Evolutionary conservation across 2,113 vertebrate species (phyloP).

Genomic region (Peromyscus leucopus): DNA sequence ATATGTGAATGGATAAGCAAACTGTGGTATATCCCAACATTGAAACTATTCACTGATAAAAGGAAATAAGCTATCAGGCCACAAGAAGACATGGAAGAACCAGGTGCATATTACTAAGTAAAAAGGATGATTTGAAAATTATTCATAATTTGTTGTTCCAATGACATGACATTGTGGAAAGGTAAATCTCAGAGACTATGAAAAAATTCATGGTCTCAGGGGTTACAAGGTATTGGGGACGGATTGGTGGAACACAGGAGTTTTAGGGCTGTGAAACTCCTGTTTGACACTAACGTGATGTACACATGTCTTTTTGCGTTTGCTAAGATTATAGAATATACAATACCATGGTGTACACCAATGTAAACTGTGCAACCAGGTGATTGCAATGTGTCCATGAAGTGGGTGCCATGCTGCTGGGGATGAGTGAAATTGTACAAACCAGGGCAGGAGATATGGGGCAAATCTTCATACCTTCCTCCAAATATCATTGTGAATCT

Average conservation of each 20-base stretch:
- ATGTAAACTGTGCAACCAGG: background rate
- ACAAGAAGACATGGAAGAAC: background rate
- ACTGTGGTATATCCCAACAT: background rate
- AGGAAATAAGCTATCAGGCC: background rate
- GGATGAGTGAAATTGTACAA: accelerated
- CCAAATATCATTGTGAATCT: background rate
- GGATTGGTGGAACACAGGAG: background rate
- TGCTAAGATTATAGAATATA: background rate
- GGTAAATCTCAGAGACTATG: background rate
- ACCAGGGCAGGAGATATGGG: too few species aligned
- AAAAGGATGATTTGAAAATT: background rate
- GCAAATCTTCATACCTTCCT: background rate
- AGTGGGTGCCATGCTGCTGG: background rate
- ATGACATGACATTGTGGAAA: background rate
- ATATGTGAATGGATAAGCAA: background rate
- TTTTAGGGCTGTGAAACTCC: background rate
- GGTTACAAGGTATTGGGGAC: background rate
- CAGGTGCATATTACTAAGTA: background rate
- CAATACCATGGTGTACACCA: background rate
- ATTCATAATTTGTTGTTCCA: background rate
- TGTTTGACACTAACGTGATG: background rate
- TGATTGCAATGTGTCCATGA: background rate
- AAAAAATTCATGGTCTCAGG: background rate
- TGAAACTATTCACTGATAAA: background rate
- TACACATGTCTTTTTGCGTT: background rate